These are phyloP conservation scores for Archivesica marissinica DNA, from an alignment of 1,140 invertebrate genomes.

Conservation along the genomic window DNA sequence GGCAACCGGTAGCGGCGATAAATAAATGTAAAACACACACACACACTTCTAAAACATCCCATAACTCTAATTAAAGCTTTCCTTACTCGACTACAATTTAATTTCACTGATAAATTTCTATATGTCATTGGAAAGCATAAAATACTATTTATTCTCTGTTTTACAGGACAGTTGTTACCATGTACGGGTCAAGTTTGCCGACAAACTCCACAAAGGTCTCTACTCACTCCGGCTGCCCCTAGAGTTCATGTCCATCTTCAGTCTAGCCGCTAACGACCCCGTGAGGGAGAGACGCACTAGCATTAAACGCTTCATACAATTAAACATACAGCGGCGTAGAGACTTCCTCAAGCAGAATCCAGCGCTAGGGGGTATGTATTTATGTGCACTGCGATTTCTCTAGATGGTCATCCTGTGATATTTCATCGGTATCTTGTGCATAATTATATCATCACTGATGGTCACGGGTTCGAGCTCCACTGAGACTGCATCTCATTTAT, in stretches of 20 bases:
- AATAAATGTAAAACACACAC: too few relatives aligned
- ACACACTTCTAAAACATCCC: too few relatives aligned
- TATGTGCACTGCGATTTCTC: too few relatives aligned
- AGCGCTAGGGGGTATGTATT: constrained; percentile 72
- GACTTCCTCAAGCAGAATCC: constrained; percentile 92
- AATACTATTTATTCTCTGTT: constrained; percentile 26
- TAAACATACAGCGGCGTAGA: constrained; percentile 94
- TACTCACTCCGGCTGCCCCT: constrained; percentile 89
- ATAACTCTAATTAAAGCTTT: too few relatives aligned
- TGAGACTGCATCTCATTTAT: too few relatives aligned
- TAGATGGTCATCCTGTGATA: too few relatives aligned
- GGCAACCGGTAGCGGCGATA: too few relatives aligned
- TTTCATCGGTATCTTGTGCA: too few relatives aligned
- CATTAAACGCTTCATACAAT: constrained; percentile 91
- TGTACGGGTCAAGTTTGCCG: constrained; percentile 95
- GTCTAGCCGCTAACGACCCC: constrained; percentile 92
- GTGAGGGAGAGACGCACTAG: constrained; percentile 89
- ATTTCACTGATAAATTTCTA: too few relatives aligned
- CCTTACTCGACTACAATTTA: too few relatives aligned
- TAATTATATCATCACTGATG: too few relatives aligned
- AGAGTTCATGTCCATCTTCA: constrained; percentile 98
- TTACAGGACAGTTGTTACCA: constrained; percentile 93
- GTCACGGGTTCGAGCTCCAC: too few relatives aligned
- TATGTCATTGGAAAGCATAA: not conserved
- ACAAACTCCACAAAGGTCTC: constrained; percentile 96